phyloP scores from a whole-genome alignment of 2,888 invertebrate genomes.

The Lepidocyrtoides sp. region DNA sequence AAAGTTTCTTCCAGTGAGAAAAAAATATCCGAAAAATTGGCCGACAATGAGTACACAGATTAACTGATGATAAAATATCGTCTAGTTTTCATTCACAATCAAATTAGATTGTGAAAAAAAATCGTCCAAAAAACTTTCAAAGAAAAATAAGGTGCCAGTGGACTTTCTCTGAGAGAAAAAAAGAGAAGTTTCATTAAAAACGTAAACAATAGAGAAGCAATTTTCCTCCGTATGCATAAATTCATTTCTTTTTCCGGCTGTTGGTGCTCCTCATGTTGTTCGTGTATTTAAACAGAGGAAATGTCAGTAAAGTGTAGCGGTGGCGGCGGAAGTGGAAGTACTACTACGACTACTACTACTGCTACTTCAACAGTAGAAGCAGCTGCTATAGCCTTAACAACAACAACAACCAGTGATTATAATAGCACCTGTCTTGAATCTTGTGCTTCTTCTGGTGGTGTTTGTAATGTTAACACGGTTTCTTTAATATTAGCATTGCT shows the following conservation, averaged over 20 bases:
- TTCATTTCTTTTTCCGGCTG: background rate
- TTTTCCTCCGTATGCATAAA: no score
- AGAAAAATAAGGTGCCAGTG: background rate
- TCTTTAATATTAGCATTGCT: background rate
- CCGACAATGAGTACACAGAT: no score
- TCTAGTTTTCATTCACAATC: no score
- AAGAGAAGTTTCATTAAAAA: background rate
- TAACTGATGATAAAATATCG: no score
- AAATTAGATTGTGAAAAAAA: no score
- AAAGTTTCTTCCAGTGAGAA: conserved; percentile 87
- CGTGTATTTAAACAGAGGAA: background rate
- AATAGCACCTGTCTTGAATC: background rate
- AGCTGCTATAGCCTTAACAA: background rate
- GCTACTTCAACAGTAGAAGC: no score
- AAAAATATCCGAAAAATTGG: no score
- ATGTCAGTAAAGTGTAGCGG: conserved; percentile 21
- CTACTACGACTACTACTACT: background rate
- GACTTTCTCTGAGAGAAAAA: background rate
- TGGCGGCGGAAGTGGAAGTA: conserved; percentile 26
- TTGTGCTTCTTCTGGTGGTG: background rate
- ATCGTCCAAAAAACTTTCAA: no score
- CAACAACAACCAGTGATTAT: background rate
- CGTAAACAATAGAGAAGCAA: no score
- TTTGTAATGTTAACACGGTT: conserved; percentile 15
- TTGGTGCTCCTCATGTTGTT: background rate